These are phyloP conservation scores for Mylabris sibirica DNA, from an alignment of 2,888 invertebrate genomes.

Conservation along the genomic window DNA sequence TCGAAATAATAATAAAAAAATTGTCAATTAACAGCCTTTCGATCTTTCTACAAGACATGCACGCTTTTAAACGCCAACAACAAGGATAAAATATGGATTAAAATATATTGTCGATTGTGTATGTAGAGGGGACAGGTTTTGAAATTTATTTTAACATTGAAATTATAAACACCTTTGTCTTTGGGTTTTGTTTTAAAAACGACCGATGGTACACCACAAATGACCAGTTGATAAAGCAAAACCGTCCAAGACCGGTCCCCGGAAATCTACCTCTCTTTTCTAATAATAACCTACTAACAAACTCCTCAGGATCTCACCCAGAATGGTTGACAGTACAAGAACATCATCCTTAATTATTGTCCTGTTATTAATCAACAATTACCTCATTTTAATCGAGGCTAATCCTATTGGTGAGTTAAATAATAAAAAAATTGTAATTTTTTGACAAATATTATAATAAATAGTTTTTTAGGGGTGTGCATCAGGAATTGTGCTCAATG, in stretches of 20 bases:
- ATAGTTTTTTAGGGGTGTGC: conserved; percentile 72
- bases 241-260: neutral
- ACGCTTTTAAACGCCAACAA: neutral
- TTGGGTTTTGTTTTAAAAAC: neutral
- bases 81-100: conserved; percentile 13
- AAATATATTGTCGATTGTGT: neutral
- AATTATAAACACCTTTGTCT: neutral
- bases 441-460: neutral
- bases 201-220: neutral
- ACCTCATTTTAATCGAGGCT: conserved; percentile 34
- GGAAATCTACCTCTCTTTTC: neutral
- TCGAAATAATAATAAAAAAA: neutral
- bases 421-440: conserved; percentile 2
- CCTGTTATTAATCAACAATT: conserved; percentile 31
- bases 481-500: conserved; percentile 89
- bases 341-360: conserved; percentile 28
- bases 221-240: neutral
- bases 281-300: neutral
- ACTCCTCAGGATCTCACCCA: neutral
- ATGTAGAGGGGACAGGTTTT: conserved; percentile 1
- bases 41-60: neutral
- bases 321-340: conserved; percentile 34
- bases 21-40: conserved; percentile 1
- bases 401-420: conserved; percentile 44
- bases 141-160: conserved; percentile 4